phyloP scores from a whole-genome alignment of 2,113 vertebrate species.

The Ptyas mucosa region DNA sequence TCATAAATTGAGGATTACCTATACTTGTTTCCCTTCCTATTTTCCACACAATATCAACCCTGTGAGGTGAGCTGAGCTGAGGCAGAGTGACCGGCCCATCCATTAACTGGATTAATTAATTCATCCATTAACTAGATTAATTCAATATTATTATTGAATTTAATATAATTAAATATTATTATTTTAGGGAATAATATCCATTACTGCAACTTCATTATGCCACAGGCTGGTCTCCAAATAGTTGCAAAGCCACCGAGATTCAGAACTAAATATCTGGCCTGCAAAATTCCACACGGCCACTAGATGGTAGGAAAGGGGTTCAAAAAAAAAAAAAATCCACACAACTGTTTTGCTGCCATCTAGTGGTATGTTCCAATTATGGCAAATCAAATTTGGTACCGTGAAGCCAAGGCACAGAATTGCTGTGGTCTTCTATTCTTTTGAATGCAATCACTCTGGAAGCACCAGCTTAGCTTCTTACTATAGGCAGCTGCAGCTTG shows the following conservation, averaged over 20 bases:
- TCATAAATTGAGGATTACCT: not conserved
- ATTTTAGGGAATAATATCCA: not conserved
- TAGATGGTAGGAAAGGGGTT: not conserved
- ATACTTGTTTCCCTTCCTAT: not conserved
- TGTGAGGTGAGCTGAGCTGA: too few relatives aligned
- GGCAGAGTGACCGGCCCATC: not conserved
- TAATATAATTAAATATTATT: not conserved
- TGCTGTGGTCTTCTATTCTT: not conserved
- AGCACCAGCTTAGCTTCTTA: not conserved
- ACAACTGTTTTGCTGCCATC: not conserved
- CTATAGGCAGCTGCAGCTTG: accelerated
- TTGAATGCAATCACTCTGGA: not conserved
- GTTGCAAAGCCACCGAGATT: not conserved
- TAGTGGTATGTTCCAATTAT: not conserved
- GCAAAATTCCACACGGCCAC: not conserved
- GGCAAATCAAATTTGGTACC: accelerated
- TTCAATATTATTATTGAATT: not conserved
- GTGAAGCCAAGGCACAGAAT: not conserved
- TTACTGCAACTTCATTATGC: not conserved
- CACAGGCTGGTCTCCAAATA: not conserved
- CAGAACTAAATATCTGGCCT: not conserved
- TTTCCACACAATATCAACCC: too few relatives aligned
- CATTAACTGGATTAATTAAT: not conserved
- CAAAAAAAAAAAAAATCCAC: not conserved
- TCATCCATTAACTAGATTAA: not conserved